Conservation (phyloP, 2,888 invertebrate species). For the Platycheirus rosarum region DNA sequence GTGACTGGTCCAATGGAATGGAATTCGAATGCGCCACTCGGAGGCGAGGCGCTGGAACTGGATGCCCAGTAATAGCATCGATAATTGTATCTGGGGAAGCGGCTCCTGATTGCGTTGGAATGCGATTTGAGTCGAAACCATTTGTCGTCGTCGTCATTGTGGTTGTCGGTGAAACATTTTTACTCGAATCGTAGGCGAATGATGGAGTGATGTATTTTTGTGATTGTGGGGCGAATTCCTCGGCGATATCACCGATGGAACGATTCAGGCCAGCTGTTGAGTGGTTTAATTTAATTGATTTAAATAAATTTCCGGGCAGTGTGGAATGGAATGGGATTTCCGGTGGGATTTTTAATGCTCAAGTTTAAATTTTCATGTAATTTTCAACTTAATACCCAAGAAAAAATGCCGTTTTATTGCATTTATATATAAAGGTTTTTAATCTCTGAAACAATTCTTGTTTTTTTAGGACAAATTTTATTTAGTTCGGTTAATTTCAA, state of each 20-base stretch:
- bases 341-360: constrained; percentile 1
- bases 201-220: constrained; percentile 79
- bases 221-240: constrained; percentile 75
- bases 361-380: too few relatives aligned
- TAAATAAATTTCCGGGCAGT: background rate
- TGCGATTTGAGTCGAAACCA: constrained; percentile 78
- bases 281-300: constrained; percentile 30
- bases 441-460: too few relatives aligned
- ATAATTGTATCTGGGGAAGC: constrained; percentile 62
- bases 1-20: constrained; percentile 81
- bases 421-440: too few relatives aligned
- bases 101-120: constrained; percentile 71
- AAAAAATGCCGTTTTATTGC: too few relatives aligned
- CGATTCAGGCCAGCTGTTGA: constrained; percentile 85
- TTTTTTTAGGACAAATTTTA: too few relatives aligned
- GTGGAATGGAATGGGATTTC: constrained; percentile 4
- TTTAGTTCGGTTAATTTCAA: too few relatives aligned
- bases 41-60: constrained; percentile 81
- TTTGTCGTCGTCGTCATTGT: constrained; percentile 77
- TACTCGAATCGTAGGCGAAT: constrained; percentile 76
- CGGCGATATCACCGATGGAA: constrained; percentile 83
- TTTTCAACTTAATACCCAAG: too few relatives aligned
- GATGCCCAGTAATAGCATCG: constrained; percentile 80
- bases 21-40: constrained; percentile 80
- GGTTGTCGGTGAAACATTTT: constrained; percentile 74